Evolutionary conservation across 2,113 vertebrate species (phyloP), one percentile per base, ranked within the genome.

Genomic region (Rafetus swinhoei): DNA sequence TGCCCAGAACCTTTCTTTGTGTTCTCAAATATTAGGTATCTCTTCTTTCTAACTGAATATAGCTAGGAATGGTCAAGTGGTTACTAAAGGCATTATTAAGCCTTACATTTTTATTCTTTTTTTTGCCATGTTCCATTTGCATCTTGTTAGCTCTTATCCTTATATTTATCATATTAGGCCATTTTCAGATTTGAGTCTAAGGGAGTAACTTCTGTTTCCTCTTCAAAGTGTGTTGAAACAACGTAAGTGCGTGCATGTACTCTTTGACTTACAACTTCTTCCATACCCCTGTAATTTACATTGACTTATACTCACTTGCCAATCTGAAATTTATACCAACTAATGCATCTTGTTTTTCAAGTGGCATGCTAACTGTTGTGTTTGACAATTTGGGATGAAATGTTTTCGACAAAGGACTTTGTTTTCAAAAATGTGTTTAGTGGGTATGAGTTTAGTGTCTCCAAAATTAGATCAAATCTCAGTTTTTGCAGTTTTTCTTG

Each of bases 271-370:
- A n/a, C 77, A 72, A 2, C 80, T 87, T 90, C 29, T 91, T 91
- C 81, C 81, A 91, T 55, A 76, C 89, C 62, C 62, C 32, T 57
- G 45, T 81, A 81, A 84, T 90, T 90, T 90, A 22, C 25, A 39
- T 10, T 90, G 18, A 74, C n/a, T 74, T 74, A 74, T 57, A 82
- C 77, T 91, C 81, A 22, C 83, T 52, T 0, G 93, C 86, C 69
- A 50, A 92, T 88, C 14, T 91, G 53, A 91, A 93, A 95, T 91
- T 91, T 91, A 85, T 91, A 83, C 32, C 57, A 55, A 22, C 14
- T 15, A 91, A 62, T 92, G 91, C 88, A 91, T 94, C 84, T 82
- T 65, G 6, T 45, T 45, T 93, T 95, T 96, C 57, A 72, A 4
- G 29, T 32, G 69, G 79, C 62, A 83, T 92, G 53, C 3, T 4